A percentile compares a stretch with the other conserved stretches of the same genome.
phyloP scores from a whole-genome alignment of 2,888 invertebrate species.

The Leptinotarsa tumamoca region DNA sequence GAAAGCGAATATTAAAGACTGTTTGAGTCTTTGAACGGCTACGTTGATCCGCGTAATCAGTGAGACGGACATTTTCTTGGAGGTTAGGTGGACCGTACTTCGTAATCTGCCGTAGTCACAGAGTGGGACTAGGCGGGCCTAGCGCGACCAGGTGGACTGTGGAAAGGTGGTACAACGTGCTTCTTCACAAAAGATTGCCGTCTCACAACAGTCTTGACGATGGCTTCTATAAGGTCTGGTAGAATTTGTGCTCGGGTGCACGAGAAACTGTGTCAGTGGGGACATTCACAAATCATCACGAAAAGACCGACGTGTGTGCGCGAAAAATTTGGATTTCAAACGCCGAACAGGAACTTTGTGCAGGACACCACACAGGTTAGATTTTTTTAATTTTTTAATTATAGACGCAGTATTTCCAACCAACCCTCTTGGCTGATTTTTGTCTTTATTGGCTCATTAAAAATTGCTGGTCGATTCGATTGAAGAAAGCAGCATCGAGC shows the following conservation, averaged over 20 bases:
- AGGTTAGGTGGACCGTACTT: conserved; percentile 45
- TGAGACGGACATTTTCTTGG: conserved; percentile 58
- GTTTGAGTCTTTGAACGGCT: conserved; percentile 48
- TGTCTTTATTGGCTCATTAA: neutral
- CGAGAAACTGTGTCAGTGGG: conserved; percentile 85
- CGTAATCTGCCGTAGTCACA: conserved; percentile 41
- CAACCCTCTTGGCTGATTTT: neutral
- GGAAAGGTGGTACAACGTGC: conserved; percentile 53
- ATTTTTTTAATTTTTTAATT: conserved; percentile 4
- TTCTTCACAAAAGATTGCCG: conserved; percentile 42
- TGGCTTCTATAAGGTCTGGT: conserved; percentile 87
- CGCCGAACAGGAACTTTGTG: conserved; percentile 54
- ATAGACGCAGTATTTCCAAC: neutral
- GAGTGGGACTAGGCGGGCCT: conserved; percentile 30
- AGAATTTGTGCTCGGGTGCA: conserved; percentile 84
- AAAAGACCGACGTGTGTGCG: conserved; percentile 69
- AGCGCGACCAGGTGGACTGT: conserved; percentile 41
- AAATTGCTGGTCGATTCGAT: neutral
- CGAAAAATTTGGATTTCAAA: conserved; percentile 75
- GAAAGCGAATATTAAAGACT: conserved; percentile 39
- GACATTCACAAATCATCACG: conserved; percentile 69
- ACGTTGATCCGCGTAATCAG: conserved; percentile 62
- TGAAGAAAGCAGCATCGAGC: conserved; percentile 12
- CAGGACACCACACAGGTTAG: conserved; percentile 44
- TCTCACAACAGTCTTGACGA: conserved; percentile 81